Base-by-base conservation (phyloP, 2,113 vertebrate species). In the Pluvialis apricaria region DNA sequence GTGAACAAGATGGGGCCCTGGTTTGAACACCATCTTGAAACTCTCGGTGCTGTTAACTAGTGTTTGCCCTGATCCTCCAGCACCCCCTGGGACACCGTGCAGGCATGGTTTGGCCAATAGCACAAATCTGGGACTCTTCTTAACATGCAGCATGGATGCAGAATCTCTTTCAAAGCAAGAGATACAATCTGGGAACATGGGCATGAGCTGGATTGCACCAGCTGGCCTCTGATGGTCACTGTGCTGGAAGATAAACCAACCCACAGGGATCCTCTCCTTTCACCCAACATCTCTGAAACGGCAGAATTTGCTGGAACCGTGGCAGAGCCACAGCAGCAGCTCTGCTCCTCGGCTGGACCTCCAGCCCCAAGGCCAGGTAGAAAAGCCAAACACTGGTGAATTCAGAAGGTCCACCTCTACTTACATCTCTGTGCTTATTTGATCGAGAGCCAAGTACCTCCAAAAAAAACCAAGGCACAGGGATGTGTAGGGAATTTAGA, bases 131-230 rank as follows among this genome's bases (percentile, higher is more conserved):
- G 16, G 18, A 52, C n/a, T 36, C 29, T 58, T 66, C 40, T 66
- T n/a, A 47, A 68, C 38, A 11, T 6, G 52, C 45, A 87, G 60
- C 38, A 66, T 11, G 61, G 52, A 44, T 36, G 57, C 49, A 90
- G 44, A 90, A 49, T 36, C 44, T 86, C 31, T 72, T 82, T 47
- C 31, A 65, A 86, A 52, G 54, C 25, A 82, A 32, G 29, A 79
- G n/a, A 31, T 45, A 45, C n/a, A 47, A 34, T n/a, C 2, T 62
- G 61, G 45, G 17, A 72, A 79, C 0, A 1, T n/a, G 36, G 60
- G 49, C 42, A 69, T 22, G 26, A 82, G 57, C 25, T 57, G 36
- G 26, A 64, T 40, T 51, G 62, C 36, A 90, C 13, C 60, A 58
- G 8, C 6, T 86, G 34, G 49, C 38, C 57, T 90, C 65, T 76